These are phyloP conservation scores for Hyperoplus immaculatus DNA, from an alignment of 2,797 vertebrate species.

Conservation along the genomic window DNA sequence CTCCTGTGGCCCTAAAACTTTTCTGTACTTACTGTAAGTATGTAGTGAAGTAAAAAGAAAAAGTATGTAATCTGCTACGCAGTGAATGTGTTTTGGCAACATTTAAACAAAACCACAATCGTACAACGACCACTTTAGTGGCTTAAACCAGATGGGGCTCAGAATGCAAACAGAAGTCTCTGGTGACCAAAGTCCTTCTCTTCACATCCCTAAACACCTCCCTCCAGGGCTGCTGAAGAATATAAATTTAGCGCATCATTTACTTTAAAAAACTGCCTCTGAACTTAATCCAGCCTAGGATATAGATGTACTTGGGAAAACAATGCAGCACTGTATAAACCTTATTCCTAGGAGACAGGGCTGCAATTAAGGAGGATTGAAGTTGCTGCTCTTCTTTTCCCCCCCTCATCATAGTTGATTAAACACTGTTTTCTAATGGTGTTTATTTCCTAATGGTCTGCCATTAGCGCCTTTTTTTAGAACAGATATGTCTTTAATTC, in stretches of 20 bases:
- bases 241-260: not conserved
- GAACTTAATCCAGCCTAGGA: not conserved
- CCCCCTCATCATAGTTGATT: slow-evolving; percentile 2
- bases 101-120: no score
- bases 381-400: not conserved
- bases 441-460: slow-evolving; percentile 13
- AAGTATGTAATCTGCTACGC: no score
- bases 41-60: no score
- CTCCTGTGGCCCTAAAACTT: no score
- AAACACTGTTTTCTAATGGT: not conserved
- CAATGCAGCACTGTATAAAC: not conserved
- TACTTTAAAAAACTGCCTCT: not conserved
- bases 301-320: not conserved
- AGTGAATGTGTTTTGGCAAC: no score
- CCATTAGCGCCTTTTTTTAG: slow-evolving; percentile 3
- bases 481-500: slow-evolving; percentile 24
- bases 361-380: not conserved
- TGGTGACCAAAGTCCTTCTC: no score
- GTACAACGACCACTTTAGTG: no score
- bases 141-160: no score
- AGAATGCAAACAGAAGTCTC: no score
- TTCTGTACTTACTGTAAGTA: no score
- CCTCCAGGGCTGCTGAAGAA: not conserved
- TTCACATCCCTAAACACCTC: no score
- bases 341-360: not conserved